Percentiles rank a stretch among this genome's conserved stretches.
These are phyloP conservation scores for Scomberomorus guttatus DNA, from an alignment of 2,797 vertebrate genomes.

Conservation along the genomic window DNA sequence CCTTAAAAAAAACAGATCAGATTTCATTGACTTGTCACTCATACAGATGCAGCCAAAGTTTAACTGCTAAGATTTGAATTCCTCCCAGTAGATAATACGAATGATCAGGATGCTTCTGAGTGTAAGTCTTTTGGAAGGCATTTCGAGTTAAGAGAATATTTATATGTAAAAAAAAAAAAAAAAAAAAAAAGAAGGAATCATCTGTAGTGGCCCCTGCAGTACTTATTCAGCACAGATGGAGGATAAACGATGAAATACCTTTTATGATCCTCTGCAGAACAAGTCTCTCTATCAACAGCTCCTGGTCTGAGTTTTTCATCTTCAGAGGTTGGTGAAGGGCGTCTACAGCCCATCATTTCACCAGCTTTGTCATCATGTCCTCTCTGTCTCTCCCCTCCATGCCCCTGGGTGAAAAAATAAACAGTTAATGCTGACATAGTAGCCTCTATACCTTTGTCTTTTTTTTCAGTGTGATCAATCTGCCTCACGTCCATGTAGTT, in stretches of 20 bases:
- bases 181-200: not conserved
- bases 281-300: slow-evolving; percentile 64
- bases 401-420: slow-evolving; percentile 8
- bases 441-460: slow-evolving; percentile 17
- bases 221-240: slow-evolving; percentile 51
- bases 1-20: not conserved
- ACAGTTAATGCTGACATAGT: slow-evolving; percentile 49
- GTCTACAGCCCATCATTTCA: slow-evolving; percentile 65
- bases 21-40: not conserved
- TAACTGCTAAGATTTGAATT: not conserved
- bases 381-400: not conserved
- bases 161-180: not conserved
- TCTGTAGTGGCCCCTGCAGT: not conserved
- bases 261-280: slow-evolving; percentile 43
- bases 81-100: not conserved
- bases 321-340: slow-evolving; percentile 74
- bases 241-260: slow-evolving; percentile 55
- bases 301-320: slow-evolving; percentile 59
- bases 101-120: not conserved
- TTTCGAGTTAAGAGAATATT: not conserved
- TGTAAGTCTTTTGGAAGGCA: not conserved
- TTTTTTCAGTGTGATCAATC: slow-evolving; percentile 19
- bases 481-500: not conserved
- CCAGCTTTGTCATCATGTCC: slow-evolving; percentile 54
- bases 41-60: not conserved